Conservation (phyloP, 1,140 invertebrate species). For the Hetaerina americana region DNA sequence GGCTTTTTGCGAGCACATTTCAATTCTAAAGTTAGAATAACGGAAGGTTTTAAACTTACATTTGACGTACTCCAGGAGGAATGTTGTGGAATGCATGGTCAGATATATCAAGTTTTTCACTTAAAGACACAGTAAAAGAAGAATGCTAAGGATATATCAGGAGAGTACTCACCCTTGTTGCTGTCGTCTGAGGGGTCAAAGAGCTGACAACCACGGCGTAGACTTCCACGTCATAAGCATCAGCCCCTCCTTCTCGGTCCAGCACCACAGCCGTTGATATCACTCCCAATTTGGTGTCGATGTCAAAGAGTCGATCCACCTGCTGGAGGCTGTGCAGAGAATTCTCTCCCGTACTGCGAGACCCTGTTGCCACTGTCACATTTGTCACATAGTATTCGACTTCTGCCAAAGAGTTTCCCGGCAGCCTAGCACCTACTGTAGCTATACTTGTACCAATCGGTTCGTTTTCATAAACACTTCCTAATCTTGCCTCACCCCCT, state of each 20-base stretch:
- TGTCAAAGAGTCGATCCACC: constrained; percentile 72
- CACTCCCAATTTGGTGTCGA: constrained; percentile 79
- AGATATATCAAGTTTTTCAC: too few species aligned
- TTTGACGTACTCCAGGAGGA: too few species aligned
- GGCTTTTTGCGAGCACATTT: too few species aligned
- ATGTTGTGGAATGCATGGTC: too few species aligned
- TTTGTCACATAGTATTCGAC: constrained; percentile 89
- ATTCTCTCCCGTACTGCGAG: not conserved
- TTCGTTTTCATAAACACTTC: constrained; percentile 79
- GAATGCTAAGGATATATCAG: too few species aligned
- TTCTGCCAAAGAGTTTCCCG: constrained; percentile 33
- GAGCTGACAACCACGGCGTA: constrained; percentile 55
- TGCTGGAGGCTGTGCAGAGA: constrained; percentile 39
- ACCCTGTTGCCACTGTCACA: constrained; percentile 45
- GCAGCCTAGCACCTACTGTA: constrained; percentile 54
- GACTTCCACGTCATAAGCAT: constrained; percentile 68
- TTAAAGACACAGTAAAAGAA: too few species aligned
- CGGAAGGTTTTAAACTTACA: too few species aligned
- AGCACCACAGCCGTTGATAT: constrained; percentile 69
- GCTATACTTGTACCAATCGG: constrained; percentile 68
- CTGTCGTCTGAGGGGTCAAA: constrained; percentile 44
- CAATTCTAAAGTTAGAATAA: too few species aligned
- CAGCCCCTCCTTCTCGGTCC: constrained; percentile 67
- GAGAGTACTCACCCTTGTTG: constrained; percentile 49
- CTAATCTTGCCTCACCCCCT: constrained; percentile 44